phyloP scores from a whole-genome alignment of 2,888 invertebrate genomes.

The Xanthorhoe spadicearia region DNA sequence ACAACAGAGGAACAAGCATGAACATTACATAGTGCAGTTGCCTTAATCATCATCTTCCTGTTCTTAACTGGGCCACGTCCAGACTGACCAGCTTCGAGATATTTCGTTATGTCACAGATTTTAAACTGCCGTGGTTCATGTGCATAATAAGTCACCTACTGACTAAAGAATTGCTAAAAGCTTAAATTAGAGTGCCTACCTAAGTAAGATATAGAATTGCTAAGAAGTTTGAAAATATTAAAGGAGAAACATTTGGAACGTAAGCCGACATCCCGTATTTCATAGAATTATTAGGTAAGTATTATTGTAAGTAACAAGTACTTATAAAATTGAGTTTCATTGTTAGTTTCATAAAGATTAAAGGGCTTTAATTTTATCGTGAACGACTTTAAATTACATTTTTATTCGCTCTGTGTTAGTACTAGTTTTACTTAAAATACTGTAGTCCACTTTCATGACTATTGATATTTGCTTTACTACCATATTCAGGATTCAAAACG shows the following conservation, averaged over 20 bases:
- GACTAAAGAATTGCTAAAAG: background rate
- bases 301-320: too few relatives aligned
- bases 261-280: too few relatives aligned
- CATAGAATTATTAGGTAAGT: too few relatives aligned
- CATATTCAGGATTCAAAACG: background rate
- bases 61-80: constrained; percentile 59
- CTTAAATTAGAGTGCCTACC: too few relatives aligned
- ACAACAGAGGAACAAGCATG: constrained; percentile 22
- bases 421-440: background rate
- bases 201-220: too few relatives aligned
- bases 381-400: too few relatives aligned
- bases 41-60: constrained; percentile 63
- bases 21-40: constrained; percentile 1
- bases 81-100: constrained; percentile 48
- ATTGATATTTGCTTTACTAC: background rate
- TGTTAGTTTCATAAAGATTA: too few relatives aligned
- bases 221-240: too few relatives aligned
- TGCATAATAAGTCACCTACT: background rate
- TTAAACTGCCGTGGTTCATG: background rate
- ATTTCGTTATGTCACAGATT: constrained; percentile 29
- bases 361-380: too few relatives aligned
- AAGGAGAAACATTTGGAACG: too few relatives aligned
- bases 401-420: too few relatives aligned
- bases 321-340: too few relatives aligned
- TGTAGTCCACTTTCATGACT: constrained; percentile 5